phyloP scores from a whole-genome alignment of 2,888 invertebrate species.

The Lordiphosa fenestrarum region DNA sequence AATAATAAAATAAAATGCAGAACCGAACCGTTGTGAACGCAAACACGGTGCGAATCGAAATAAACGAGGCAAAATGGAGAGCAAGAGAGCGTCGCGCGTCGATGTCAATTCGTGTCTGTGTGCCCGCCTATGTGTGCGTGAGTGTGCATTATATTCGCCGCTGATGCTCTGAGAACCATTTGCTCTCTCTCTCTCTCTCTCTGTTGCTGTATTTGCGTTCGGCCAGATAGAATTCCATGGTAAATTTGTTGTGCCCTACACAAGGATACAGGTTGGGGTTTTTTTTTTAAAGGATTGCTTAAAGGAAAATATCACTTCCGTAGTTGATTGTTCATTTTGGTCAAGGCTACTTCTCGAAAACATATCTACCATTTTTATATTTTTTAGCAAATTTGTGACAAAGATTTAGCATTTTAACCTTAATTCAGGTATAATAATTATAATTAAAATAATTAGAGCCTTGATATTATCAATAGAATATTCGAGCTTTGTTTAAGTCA shows the following conservation, averaged over 20 bases:
- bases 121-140: not conserved
- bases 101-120: slow-evolving; percentile 10
- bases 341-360: too few relatives aligned
- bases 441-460: too few relatives aligned
- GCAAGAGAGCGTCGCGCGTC: slow-evolving; percentile 39
- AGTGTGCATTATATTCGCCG: slow-evolving; percentile 20
- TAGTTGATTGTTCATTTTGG: too few relatives aligned
- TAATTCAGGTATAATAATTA: too few relatives aligned
- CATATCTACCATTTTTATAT: too few relatives aligned
- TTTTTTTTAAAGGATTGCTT: too few relatives aligned
- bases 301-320: too few relatives aligned
- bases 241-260: slow-evolving; percentile 1
- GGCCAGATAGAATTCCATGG: not conserved
- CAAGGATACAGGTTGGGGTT: not conserved
- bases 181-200: not conserved
- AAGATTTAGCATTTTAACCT: too few relatives aligned
- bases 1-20: slow-evolving; percentile 72
- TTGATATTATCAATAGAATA: too few relatives aligned
- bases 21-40: slow-evolving; percentile 72
- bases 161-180: not conserved
- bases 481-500: too few relatives aligned
- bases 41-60: slow-evolving; percentile 71
- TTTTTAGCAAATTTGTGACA: too few relatives aligned
- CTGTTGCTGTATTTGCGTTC: not conserved
- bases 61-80: slow-evolving; percentile 65